Evolutionary conservation across 2,888 invertebrate genomes (phyloP).

Genomic region (Drosophila putrida): DNA sequence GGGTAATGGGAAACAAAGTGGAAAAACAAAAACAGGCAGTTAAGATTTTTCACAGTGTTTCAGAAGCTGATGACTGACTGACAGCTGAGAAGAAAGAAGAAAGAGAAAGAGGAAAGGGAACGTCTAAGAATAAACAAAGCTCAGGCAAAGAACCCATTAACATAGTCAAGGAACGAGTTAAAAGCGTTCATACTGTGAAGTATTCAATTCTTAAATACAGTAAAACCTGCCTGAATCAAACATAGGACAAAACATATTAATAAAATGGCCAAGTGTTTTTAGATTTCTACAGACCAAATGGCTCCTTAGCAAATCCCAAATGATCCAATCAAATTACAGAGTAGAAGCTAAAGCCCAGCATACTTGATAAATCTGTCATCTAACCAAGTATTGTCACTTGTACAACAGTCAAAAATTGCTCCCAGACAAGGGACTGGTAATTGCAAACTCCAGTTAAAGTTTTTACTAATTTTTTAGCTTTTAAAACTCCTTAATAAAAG

Average conservation of each 20-base stretch:
- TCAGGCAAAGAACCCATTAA: conserved; percentile 40
- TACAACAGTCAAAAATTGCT: neutral
- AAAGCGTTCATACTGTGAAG: conserved; percentile 20
- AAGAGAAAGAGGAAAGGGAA: neutral
- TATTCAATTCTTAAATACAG: neutral
- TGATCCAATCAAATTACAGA: neutral
- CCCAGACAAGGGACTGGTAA: no score
- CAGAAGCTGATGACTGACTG: conserved; percentile 61
- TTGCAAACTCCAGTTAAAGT: no score
- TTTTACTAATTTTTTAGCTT: no score
- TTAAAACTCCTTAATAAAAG: no score
- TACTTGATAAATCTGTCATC: neutral
- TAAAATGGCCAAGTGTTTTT: neutral
- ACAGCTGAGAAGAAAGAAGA: conserved; percentile 14
- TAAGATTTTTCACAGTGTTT: conserved; percentile 65
- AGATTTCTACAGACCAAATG: no score
- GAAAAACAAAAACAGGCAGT: conserved; percentile 46
- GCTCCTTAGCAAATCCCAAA: neutral
- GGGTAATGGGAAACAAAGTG: conserved; percentile 23
- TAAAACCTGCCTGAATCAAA: neutral
- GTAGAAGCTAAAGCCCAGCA: neutral
- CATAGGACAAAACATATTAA: neutral
- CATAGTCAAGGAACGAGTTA: conserved; percentile 46
- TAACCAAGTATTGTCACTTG: neutral
- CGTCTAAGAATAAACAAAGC: conserved; percentile 9